A percentile compares a stretch with the other conserved stretches of the same genome.
These are phyloP conservation scores for Campoletis sonorensis DNA, from an alignment of 1,140 invertebrate genomes.

Conservation along the genomic window DNA sequence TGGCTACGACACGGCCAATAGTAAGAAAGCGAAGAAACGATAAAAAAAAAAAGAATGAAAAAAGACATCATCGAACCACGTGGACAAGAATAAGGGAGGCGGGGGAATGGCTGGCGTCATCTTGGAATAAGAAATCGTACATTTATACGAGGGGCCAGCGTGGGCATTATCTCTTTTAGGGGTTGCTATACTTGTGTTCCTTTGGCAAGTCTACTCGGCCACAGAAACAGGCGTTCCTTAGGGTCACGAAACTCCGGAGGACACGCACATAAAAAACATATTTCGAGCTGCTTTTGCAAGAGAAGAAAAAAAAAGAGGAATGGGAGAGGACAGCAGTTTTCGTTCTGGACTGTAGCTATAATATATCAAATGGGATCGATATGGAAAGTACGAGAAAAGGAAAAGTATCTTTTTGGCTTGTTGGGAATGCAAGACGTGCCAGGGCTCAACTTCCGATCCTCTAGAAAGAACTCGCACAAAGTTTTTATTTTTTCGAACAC, in stretches of 20 bases:
- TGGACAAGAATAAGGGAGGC: slow-evolving; percentile 20
- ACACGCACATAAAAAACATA: slow-evolving; percentile 76
- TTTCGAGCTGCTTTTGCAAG: slow-evolving; percentile 69
- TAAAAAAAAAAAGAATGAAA: slow-evolving; percentile 6
- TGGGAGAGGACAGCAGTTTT: slow-evolving; percentile 60
- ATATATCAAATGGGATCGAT: slow-evolving; percentile 77
- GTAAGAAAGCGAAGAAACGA: not conserved
- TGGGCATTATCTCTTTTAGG: slow-evolving; percentile 51
- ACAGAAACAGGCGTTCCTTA: slow-evolving; percentile 25
- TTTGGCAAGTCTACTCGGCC: slow-evolving; percentile 19
- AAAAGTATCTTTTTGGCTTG: slow-evolving; percentile 20
- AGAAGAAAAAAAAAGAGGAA: slow-evolving; percentile 10
- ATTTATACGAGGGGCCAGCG: slow-evolving; percentile 64
- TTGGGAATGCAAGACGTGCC: not conserved
- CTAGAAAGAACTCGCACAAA: not conserved
- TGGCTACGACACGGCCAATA: slow-evolving; percentile 28
- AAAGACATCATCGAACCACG: slow-evolving; percentile 4
- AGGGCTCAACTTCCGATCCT: not conserved
- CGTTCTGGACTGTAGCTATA: slow-evolving; percentile 72
- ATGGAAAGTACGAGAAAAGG: slow-evolving; percentile 55
- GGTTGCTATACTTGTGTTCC: slow-evolving; percentile 17
- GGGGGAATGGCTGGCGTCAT: slow-evolving; percentile 59
- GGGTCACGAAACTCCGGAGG: slow-evolving; percentile 48
- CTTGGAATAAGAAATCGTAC: slow-evolving; percentile 66
- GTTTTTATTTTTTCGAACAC: not conserved